Evolutionary conservation across 2,113 vertebrate species (phyloP).

Genomic region (Colinus virginianus): DNA sequence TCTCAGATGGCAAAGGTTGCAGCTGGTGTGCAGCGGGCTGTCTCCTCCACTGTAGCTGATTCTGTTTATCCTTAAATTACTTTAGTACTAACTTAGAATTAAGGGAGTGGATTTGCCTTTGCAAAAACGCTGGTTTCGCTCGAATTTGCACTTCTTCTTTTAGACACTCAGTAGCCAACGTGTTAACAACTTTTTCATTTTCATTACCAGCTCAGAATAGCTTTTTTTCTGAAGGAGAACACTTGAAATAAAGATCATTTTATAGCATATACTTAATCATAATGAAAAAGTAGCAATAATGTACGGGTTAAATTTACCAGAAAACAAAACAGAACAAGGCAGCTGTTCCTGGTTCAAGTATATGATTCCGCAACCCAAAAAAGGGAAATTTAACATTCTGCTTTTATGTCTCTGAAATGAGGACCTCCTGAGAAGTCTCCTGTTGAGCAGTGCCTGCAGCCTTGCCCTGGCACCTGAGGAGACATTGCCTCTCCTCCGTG

Average conservation of each 20-base stretch:
- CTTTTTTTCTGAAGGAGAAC: not conserved
- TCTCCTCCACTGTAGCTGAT: not conserved
- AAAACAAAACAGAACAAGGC: not conserved
- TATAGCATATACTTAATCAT: not conserved
- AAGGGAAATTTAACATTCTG: not conserved
- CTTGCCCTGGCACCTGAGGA: too few species aligned
- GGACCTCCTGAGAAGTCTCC: not conserved
- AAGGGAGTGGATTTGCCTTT: not conserved
- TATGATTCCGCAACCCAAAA: not conserved
- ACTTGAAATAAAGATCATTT: not conserved
- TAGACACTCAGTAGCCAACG: not conserved
- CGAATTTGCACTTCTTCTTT: not conserved
- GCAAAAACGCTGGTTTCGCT: not conserved
- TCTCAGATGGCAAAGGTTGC: not conserved
- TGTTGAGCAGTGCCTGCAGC: too few species aligned
- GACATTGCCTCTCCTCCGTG: not conserved
- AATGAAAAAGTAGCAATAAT: not conserved
- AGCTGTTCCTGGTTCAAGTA: not conserved
- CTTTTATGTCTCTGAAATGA: not conserved
- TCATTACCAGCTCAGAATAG: not conserved
- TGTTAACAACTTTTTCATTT: not conserved
- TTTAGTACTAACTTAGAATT: not conserved
- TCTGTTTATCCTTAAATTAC: not conserved
- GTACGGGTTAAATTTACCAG: not conserved
- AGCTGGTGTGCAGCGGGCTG: not conserved